Evolutionary conservation across 2,113 vertebrate genomes (phyloP).

Genomic region (Phainopepla nitens): DNA sequence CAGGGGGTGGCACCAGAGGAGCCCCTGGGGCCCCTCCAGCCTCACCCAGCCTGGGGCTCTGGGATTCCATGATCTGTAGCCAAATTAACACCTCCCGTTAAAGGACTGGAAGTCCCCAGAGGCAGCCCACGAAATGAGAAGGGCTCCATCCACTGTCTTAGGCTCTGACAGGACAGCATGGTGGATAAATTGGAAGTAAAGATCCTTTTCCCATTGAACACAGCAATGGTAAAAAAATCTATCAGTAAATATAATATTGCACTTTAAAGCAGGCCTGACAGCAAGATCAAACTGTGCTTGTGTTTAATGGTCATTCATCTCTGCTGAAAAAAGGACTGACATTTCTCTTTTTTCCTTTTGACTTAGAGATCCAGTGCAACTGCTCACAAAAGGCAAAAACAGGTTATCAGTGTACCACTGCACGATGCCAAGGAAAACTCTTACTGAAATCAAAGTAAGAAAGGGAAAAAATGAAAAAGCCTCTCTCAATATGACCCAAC

Average conservation of each 20-base stretch:
- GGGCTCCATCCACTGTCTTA: neutral
- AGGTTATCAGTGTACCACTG: neutral
- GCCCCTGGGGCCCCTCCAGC: neutral
- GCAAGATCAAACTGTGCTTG: neutral
- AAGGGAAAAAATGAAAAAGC: neutral
- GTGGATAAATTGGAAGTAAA: neutral
- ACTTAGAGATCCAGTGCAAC: neutral
- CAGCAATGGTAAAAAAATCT: neutral
- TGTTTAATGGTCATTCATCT: neutral
- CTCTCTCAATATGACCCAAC: neutral
- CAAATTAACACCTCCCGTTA: neutral
- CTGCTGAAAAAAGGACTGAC: neutral
- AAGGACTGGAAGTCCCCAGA: neutral
- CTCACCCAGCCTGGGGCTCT: fast-evolving
- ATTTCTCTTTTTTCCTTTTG: neutral
- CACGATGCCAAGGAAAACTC: neutral
- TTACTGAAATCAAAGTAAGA: neutral
- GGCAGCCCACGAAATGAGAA: neutral
- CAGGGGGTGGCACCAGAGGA: neutral
- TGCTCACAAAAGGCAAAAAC: neutral
- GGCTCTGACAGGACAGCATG: neutral
- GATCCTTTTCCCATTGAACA: neutral
- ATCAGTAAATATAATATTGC: neutral
- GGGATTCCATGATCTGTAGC: neutral
- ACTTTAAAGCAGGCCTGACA: neutral